These are phyloP conservation scores for Stictonetta naevosa DNA, from an alignment of 2,113 vertebrate genomes.

Conservation along the genomic window DNA sequence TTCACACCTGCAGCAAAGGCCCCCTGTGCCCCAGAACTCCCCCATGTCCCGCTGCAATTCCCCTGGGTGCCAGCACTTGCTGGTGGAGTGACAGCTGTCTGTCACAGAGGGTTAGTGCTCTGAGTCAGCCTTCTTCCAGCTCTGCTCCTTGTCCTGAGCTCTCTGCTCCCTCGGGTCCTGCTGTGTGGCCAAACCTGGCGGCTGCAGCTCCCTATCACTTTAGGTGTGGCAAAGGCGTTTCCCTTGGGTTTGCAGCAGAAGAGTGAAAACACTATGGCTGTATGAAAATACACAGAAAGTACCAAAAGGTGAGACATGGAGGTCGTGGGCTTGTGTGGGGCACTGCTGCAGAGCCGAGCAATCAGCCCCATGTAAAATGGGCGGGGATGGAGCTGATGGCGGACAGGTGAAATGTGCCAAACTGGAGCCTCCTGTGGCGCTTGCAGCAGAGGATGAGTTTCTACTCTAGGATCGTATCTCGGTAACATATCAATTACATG, in stretches of 20 bases:
- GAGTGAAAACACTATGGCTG: background rate
- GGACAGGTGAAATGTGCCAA: background rate
- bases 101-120: background rate
- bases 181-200: no score
- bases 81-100: background rate
- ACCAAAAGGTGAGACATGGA: background rate
- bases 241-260: background rate
- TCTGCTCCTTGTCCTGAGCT: no score
- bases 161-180: no score
- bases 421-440: background rate
- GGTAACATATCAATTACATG: background rate
- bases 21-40: fast-evolving
- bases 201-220: no score
- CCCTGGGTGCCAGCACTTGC: background rate
- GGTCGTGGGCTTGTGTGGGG: background rate
- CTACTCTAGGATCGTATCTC: background rate
- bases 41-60: fast-evolving
- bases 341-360: background rate
- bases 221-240: background rate
- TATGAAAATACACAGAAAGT: background rate
- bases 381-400: background rate
- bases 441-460: background rate
- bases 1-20: background rate
- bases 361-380: background rate
- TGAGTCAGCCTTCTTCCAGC: background rate